Base-by-base conservation (phyloP, 2,888 invertebrate species). In the Palloptera scutellata region DNA sequence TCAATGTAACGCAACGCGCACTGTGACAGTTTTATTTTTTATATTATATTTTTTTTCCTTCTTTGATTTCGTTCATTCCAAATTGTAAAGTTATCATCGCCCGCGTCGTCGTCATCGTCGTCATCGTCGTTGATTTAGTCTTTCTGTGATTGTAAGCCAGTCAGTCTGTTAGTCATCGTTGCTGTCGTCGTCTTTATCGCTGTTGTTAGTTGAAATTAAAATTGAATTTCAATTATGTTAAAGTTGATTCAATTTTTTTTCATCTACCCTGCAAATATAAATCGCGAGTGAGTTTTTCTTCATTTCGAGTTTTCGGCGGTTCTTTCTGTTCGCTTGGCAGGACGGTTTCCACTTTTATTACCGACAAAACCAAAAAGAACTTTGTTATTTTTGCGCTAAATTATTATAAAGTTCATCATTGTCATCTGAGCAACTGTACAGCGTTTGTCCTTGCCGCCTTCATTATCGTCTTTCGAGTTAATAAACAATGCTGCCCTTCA, bases 401-500 rank as follows among this genome's bases (percentile, higher is more conserved):
- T 5, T 48, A 10, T 48, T 48, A 13, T n/a, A 48, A 13, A 4
- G 13, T 1, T 48, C 5, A n/a, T 4, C 48, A 48, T 13, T 48
- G 48, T 8, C 48, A n/a, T n/a, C 48, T 10, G 48, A 15, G 13
- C 48, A 15, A 48, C 48, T 5, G 1, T 13, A 19, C 15, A 1
- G 1, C 13, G 6, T 13, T 41, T 4, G 57, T 57, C 12, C 11
- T 19, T 1, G 20, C 17, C 40, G 12, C 13, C 43, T 12, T n/a
- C 20, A 53, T 15, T 12, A 53, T 53, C 41, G n/a, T 17, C 30
- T 53, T 53, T 30, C 9, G 52, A 11, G 13, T 63, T 20, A 42
- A 10, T 45, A 15, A 15, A 19, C 8, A 61, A 83, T 83, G 83
- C 51, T 83, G 69, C 83, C 83, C 54, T 82, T 83, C 66, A 81